A percentile compares a stretch with the other conserved stretches of the same genome.
Evolutionary conservation across 1,140 invertebrate species (phyloP).

Genomic region (Drosophila persimilis): DNA sequence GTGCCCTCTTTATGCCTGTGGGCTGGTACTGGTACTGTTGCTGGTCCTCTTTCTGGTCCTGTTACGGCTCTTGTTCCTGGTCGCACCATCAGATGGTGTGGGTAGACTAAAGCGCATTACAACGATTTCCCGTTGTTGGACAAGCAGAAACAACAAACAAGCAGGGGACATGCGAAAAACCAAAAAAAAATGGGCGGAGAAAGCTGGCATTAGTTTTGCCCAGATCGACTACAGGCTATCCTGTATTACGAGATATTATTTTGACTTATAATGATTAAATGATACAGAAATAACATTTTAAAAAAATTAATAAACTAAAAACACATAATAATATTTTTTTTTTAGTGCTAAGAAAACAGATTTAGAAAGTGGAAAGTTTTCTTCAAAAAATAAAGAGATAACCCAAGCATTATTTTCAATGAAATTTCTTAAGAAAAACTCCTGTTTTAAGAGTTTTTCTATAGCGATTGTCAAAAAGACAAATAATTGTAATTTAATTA

Average conservation of each 20-base stretch:
- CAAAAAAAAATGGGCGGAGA: not conserved
- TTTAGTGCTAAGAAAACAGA: too few species aligned
- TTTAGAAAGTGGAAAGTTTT: too few species aligned
- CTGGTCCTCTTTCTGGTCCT: constrained; percentile 14
- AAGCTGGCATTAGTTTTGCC: not conserved
- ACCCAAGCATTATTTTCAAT: too few species aligned
- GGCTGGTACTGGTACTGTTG: constrained; percentile 6
- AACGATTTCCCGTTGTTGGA: constrained; percentile 52
- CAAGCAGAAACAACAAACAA: constrained; percentile 31
- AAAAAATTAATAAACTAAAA: too few species aligned
- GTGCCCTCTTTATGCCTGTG: constrained; percentile 21
- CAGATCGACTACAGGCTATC: not conserved
- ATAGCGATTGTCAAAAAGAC: too few species aligned
- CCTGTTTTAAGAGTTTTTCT: too few species aligned
- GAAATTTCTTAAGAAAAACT: too few species aligned
- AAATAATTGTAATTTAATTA: too few species aligned
- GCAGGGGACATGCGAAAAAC: not conserved
- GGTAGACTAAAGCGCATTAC: constrained; percentile 75
- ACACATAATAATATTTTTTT: too few species aligned
- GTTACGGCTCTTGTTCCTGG: constrained; percentile 33
- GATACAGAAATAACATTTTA: too few species aligned
- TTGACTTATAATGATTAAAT: too few species aligned
- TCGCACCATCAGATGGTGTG: constrained; percentile 77
- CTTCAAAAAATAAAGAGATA: too few species aligned
- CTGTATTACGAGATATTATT: not conserved